These are phyloP conservation scores for Athrips mouffetella DNA, from an alignment of 2,888 invertebrate genomes.

Conservation along the genomic window DNA sequence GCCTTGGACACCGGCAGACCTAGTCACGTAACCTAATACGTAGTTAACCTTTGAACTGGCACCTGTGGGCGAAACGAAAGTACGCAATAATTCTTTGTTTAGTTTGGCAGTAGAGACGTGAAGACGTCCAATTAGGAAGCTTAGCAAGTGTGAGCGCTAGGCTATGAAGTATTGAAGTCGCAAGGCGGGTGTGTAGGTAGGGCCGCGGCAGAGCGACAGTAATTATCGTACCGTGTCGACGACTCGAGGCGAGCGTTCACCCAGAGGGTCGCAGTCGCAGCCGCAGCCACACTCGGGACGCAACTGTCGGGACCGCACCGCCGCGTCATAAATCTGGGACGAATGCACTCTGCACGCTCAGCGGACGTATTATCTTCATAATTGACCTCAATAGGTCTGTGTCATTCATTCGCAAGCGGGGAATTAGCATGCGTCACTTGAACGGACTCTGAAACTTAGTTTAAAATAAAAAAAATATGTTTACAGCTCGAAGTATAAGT, in stretches of 20 bases:
- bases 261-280: conserved; percentile 55
- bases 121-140: conserved; percentile 44
- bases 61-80: conserved; percentile 5
- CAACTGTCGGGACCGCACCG: conserved; percentile 57
- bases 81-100: not conserved
- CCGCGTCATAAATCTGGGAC: conserved; percentile 59
- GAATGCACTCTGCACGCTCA: conserved; percentile 26
- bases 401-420: conserved; percentile 12
- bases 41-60: conserved; percentile 13
- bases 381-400: conserved; percentile 24
- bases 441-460: conserved; percentile 10
- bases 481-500: too few species aligned
- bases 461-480: too few species aligned
- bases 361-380: conserved; percentile 18
- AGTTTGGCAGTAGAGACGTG: conserved; percentile 19
- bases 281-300: conserved; percentile 41
- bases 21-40: conserved; percentile 43
- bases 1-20: conserved; percentile 41
- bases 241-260: conserved; percentile 74
- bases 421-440: conserved; percentile 11
- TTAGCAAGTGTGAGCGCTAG: conserved; percentile 31
- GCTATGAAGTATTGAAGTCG: conserved; percentile 36
- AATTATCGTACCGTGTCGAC: conserved; percentile 74
- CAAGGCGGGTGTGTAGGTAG: conserved; percentile 54
- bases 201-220: conserved; percentile 56